Base-by-base conservation (phyloP, 2,797 vertebrate genomes). In the Catamblyrhynchus diadema region DNA sequence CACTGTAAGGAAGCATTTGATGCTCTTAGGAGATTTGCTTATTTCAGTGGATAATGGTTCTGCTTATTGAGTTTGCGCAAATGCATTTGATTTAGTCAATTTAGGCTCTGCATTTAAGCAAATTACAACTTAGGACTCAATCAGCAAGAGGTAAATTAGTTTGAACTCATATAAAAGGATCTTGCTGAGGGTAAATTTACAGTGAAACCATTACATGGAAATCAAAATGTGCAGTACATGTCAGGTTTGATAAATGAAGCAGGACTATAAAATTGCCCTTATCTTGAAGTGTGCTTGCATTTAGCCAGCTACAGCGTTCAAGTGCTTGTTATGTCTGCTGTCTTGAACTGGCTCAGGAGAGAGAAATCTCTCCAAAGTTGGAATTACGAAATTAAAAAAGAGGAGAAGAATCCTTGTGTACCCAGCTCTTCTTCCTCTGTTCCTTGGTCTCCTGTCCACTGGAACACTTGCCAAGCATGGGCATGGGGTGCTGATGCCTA, bases 51-150 rank as follows among this genome's bases (percentile, higher is more conserved):
- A 44, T 80, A 97, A 96, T 96, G 93, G 93, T 64, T 92, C 80
- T 86, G 72, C 93, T 97, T 94, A 94, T 91, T 92, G 96, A 86
- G 94, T 88, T 92, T 96, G 94, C 53, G 67, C 93, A 96, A 95
- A 97, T 88, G 72, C 66, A 91, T 94, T 94, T 97, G 80, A 94
- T 93, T 94, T 86, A 93, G 85, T 95, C 94, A 95, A 94, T 96
- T 97, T 93, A 80, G 92, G 73, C 66, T 81, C 85, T 88, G 71
- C 84, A 88, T 96, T 96, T 97, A 96, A 96, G 93, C 87, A 97
- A 94, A 97, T 97, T 94, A 91, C 72, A 70, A 94, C 92, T 94
- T 92, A 90, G 96, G 81, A 66, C 93, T 96, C 2, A 16, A 94
- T 94, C 93, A 91, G 91, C 6, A 22, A 92, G 95, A 95, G 91